Conservation (phyloP, 2,113 vertebrate genomes). For the Melanerpes formicivorus region DNA sequence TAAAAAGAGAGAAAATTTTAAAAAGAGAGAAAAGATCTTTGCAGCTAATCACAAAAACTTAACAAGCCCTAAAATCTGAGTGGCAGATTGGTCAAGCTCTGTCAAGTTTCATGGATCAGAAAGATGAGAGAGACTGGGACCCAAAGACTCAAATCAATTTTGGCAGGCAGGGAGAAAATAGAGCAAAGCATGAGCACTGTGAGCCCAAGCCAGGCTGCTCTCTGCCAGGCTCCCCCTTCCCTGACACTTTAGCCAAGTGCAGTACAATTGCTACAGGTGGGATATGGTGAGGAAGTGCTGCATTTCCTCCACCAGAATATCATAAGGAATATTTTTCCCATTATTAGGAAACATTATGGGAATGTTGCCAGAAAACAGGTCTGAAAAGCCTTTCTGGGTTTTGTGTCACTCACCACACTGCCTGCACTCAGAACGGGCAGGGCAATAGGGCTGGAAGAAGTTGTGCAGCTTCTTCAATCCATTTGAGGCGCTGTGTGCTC, state of each 20-base stretch:
- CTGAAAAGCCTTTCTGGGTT: background rate
- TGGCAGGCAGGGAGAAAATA: background rate
- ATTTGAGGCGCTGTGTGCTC: background rate
- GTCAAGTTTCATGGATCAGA: background rate
- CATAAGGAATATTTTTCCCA: background rate
- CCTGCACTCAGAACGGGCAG: background rate
- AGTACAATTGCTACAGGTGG: background rate
- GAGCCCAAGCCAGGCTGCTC: background rate
- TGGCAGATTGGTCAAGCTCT: background rate
- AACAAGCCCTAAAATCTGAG: background rate
- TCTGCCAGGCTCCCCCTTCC: background rate
- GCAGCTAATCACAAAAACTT: background rate
- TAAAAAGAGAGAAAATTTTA: too few relatives aligned
- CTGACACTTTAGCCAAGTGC: background rate
- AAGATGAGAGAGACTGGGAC: background rate
- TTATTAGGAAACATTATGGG: background rate
- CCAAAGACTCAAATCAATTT: background rate
- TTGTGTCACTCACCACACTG: background rate
- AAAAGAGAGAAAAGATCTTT: background rate
- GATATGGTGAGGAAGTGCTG: background rate
- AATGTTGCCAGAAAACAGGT: background rate
- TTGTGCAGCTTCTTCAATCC: background rate
- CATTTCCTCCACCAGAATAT: background rate
- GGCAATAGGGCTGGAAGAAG: background rate
- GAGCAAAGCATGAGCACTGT: background rate